Evolutionary conservation across 2,888 invertebrate genomes (phyloP).

Genomic region (Erebia ligea): DNA sequence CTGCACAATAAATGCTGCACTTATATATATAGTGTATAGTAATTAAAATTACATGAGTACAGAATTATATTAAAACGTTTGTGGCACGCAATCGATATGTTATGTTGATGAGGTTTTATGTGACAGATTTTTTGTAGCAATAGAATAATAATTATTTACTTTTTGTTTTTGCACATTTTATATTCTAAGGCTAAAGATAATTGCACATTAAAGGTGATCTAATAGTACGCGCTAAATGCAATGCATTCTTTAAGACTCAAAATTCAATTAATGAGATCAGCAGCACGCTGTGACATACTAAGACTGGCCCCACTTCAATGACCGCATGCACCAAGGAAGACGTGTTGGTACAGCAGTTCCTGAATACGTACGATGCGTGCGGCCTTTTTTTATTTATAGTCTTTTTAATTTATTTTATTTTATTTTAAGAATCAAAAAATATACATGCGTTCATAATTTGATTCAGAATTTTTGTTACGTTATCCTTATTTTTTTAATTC

Average conservation of each 20-base stretch:
- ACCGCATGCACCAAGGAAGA: no score
- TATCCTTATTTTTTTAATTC: no score
- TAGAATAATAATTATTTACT: slow-evolving; percentile 2
- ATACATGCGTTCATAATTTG: no score
- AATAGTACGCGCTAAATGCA: background rate
- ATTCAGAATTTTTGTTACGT: no score
- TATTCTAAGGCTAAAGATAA: slow-evolving; percentile 1
- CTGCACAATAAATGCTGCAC: slow-evolving; percentile 43
- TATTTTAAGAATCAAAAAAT: no score
- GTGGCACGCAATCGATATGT: slow-evolving; percentile 43
- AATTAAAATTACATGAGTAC: slow-evolving; percentile 59
- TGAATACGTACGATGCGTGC: no score
- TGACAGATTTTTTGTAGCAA: slow-evolving; percentile 35
- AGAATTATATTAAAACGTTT: slow-evolving; percentile 56
- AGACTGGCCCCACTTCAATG: no score
- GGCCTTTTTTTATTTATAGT: no score
- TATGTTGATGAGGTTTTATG: slow-evolving; percentile 28
- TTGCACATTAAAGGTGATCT: background rate
- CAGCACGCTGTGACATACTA: no score
- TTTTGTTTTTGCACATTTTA: slow-evolving; percentile 6
- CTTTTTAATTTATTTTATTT: no score
- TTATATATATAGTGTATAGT: slow-evolving; percentile 59
- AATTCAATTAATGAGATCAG: background rate
- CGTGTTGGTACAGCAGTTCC: no score
- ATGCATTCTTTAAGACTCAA: background rate